Percentiles rank a stretch among this genome's conserved stretches.
Conservation (phyloP, 2,113 vertebrate species). For the Apaloderma vittatum region DNA sequence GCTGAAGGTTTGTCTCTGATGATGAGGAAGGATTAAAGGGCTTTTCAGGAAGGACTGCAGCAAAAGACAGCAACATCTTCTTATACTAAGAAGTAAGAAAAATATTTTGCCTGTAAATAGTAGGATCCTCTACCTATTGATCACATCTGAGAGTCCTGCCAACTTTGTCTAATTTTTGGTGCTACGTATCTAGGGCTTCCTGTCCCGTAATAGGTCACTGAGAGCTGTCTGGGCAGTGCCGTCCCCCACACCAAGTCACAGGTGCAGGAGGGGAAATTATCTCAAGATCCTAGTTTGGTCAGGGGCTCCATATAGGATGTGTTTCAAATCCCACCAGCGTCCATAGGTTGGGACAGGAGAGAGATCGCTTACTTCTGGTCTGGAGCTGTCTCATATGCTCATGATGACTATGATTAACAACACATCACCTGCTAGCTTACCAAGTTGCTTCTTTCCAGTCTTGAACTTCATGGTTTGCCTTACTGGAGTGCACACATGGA, state of each 20-base stretch:
- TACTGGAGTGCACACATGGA: neutral
- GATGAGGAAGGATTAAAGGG: neutral
- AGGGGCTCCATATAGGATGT: neutral
- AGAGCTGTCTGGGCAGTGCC: neutral
- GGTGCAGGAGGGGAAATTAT: neutral
- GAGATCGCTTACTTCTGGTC: neutral
- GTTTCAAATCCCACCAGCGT: neutral
- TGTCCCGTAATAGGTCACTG: neutral
- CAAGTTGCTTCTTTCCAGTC: neutral
- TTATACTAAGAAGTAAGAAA: neutral
- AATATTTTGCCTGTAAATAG: neutral
- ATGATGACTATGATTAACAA: fast-evolving
- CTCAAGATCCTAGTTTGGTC: neutral
- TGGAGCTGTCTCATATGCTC: neutral
- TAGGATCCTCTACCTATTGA: neutral
- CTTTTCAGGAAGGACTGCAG: neutral
- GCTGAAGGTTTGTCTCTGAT: neutral
- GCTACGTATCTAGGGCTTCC: neutral
- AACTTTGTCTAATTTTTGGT: neutral
- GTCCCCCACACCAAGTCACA: neutral
- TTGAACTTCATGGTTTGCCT: neutral
- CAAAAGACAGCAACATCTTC: neutral
- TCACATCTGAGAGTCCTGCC: neutral
- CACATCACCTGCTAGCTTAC: neutral
- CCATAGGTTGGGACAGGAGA: neutral